Percentiles rank a stretch among this genome's conserved stretches.
phyloP scores from a whole-genome alignment of 2,797 vertebrate genomes.

The Betta splendens region DNA sequence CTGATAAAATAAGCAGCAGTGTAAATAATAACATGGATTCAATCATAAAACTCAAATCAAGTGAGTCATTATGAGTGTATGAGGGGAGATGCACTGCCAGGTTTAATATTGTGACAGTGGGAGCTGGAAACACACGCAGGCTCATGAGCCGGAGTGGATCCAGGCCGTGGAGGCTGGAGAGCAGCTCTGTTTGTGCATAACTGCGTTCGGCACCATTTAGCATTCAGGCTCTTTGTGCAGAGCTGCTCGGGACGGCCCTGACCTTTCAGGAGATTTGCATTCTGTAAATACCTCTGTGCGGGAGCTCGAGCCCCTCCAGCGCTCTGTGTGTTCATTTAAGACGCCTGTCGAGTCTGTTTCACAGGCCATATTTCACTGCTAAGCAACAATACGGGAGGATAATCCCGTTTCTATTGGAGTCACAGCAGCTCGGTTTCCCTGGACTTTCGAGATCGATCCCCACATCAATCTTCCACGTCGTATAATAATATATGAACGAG shows the following conservation, averaged over 20 bases:
- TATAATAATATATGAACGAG: too few species aligned
- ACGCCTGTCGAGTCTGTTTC: conserved; percentile 8
- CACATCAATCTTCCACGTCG: too few species aligned
- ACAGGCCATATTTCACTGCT: conserved; percentile 13
- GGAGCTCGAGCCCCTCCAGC: background rate
- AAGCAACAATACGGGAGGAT: conserved; percentile 24
- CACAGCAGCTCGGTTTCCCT: too few species aligned
- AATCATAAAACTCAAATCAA: background rate
- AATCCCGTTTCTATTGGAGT: conserved; percentile 47
- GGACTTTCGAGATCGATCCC: too few species aligned
- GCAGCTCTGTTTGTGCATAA: background rate
- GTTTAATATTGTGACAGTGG: background rate
- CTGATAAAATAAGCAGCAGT: background rate
- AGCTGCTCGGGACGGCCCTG: conserved; percentile 4
- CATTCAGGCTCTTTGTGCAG: conserved; percentile 8
- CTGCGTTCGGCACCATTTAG: background rate
- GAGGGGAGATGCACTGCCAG: background rate
- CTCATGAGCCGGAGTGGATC: background rate
- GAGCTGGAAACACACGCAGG: conserved; percentile 1
- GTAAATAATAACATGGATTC: conserved; percentile 1
- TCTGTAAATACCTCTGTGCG: conserved; percentile 41
- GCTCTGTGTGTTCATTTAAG: conserved; percentile 34
- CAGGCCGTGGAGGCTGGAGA: background rate
- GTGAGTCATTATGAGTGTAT: background rate
- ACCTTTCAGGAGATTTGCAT: conserved; percentile 25